These are phyloP conservation scores for Ceratoteleas bidentatus DNA, from an alignment of 1,140 invertebrate genomes.

Conservation along the genomic window DNA sequence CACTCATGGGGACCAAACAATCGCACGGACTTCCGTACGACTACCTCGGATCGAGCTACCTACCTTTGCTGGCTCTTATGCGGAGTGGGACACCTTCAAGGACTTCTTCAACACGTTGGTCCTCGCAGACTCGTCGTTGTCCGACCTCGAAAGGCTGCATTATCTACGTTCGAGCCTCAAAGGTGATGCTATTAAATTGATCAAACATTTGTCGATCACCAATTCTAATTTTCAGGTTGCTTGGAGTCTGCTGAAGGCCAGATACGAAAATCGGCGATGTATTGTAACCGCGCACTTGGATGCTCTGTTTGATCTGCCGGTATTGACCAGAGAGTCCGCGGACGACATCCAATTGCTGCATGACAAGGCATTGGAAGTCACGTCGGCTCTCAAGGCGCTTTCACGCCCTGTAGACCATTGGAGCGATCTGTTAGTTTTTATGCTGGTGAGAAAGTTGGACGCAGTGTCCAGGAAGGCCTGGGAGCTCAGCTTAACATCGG, in stretches of 20 bases:
- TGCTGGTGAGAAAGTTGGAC: neutral
- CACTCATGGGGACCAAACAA: too few relatives aligned
- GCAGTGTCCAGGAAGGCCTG: neutral
- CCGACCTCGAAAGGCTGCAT: too few relatives aligned
- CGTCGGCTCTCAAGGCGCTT: neutral
- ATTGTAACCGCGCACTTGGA: neutral
- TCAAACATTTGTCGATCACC: too few relatives aligned
- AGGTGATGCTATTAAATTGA: too few relatives aligned
- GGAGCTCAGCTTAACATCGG: neutral
- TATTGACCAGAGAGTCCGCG: neutral
- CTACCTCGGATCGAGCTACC: too few relatives aligned
- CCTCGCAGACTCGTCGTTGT: too few relatives aligned
- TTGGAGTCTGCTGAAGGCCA: neutral
- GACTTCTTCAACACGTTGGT: too few relatives aligned
- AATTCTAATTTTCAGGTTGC: neutral
- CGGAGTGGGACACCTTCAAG: too few relatives aligned
- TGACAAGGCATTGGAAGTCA: neutral
- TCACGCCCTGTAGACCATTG: neutral
- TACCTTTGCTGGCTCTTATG: too few relatives aligned
- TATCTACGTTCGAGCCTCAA: too few relatives aligned
- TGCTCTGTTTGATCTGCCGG: neutral
- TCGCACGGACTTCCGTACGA: too few relatives aligned
- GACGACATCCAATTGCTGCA: neutral
- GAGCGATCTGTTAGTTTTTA: slow-evolving; percentile 3
- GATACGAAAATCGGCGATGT: neutral